phyloP scores from a whole-genome alignment of 2,113 vertebrate genomes.

The Tinamus guttatus region DNA sequence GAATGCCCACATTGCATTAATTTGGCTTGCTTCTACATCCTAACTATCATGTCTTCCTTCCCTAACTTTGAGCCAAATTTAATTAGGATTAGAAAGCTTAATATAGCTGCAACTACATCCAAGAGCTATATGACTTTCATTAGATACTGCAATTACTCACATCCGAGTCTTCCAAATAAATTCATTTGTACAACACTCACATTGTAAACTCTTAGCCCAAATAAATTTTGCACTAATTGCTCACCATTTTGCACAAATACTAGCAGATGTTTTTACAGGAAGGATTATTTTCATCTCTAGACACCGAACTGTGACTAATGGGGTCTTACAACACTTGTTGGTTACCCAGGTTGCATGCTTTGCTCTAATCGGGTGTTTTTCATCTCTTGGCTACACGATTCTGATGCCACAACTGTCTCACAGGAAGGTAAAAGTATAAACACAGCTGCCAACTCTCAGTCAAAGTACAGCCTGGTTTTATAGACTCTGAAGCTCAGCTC shows the following conservation, averaged over 20 bases:
- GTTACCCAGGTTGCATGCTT: not conserved
- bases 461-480: not conserved
- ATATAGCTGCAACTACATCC: not conserved
- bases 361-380: not conserved
- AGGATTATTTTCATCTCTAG: not conserved
- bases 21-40: not conserved
- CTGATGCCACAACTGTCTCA: not conserved
- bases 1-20: not conserved
- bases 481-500: not conserved
- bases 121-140: not conserved
- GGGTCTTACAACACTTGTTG: not conserved
- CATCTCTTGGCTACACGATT: not conserved
- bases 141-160: not conserved
- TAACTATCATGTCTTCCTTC: not conserved
- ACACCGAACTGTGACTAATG: not conserved
- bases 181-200: not conserved
- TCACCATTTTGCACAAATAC: not conserved
- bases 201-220: not conserved
- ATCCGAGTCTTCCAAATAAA: conserved; percentile 3
- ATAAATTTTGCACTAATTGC: not conserved
- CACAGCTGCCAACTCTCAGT: not conserved
- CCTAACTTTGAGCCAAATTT: not conserved
- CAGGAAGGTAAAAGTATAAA: not conserved
- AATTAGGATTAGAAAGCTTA: conserved; percentile 38
- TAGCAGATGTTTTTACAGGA: not conserved